Percentiles rank a stretch among this genome's conserved stretches.
Evolutionary conservation across 2,888 invertebrate species (phyloP).

Genomic region (Lysandra bellargus): DNA sequence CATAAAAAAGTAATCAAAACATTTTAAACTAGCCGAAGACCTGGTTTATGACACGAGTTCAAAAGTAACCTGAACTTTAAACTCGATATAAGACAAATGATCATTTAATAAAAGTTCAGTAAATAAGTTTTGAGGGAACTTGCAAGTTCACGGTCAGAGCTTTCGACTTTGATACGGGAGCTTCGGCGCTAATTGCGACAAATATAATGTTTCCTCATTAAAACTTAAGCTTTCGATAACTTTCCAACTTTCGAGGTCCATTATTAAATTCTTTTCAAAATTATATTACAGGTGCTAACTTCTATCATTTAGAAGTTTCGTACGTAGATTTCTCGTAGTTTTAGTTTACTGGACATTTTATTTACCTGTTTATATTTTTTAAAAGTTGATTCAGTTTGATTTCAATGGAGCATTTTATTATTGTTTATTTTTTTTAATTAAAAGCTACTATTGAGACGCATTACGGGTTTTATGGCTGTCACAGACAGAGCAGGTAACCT

Average conservation of each 20-base stretch:
- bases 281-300: slow-evolving; percentile 4
- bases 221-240: slow-evolving; percentile 39
- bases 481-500: no score
- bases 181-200: slow-evolving; percentile 44
- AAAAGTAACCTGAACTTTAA: slow-evolving; percentile 15
- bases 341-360: background rate
- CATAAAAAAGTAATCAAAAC: background rate
- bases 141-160: slow-evolving; percentile 27
- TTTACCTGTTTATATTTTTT: no score
- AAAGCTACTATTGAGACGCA: no score
- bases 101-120: slow-evolving; percentile 8
- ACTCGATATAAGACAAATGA: slow-evolving; percentile 15
- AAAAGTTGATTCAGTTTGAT: no score
- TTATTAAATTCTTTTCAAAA: slow-evolving; percentile 16
- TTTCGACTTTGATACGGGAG: slow-evolving; percentile 33
- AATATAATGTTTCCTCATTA: slow-evolving; percentile 51
- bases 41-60: background rate
- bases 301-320: background rate
- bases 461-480: no score
- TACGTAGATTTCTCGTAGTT: background rate
- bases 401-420: no score
- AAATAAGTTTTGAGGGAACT: slow-evolving; percentile 17
- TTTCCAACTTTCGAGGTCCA: slow-evolving; percentile 15
- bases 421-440: no score
- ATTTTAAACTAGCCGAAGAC: background rate